Base-by-base conservation (phyloP, 2,797 vertebrate species). In the Paramormyrops hopkinsi region DNA sequence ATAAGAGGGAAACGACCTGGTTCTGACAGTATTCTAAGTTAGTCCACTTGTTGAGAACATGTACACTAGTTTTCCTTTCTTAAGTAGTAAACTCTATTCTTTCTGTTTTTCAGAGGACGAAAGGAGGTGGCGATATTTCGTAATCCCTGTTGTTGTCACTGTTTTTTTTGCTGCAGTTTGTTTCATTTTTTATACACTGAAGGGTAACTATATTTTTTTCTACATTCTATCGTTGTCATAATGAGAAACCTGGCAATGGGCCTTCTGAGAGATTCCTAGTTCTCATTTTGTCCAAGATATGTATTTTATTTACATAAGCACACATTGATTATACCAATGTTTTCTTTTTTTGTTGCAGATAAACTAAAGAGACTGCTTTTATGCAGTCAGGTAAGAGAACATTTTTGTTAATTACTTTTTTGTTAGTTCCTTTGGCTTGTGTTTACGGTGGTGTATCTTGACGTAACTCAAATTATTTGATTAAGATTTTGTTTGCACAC, bases 271-370 rank as follows among this genome's bases (percentile, higher is more conserved):
- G 17, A 79, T 79, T 79, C 3, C 14, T 44, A 76, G 29, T 48
- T 44, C n/a, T 22, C 41, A 48, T 19, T 44, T 44, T 83, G 44
- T n/a, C n/a, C 79, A 48, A 48, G 19, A 46, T 44, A 46, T 50
- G 19, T n/a, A 83, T 86, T 51, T 53, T 54, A 22, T 86, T 33
- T 86, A 41, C 25, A 54, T 17, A 44, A 65, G 6, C 29, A n/a
- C 22, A 41, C 8, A 25, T 8, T 51, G 22, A 22, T 87, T n/a
- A 33, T 51, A 4, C 25, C 84, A 53, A 17, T 54, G 50, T 37
- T 87, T 65, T 88, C 12, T 56, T 37, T 88, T 56, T 69, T 88
- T 88, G 56, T 48, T 88, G 19, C 56, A 88, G 86, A 25, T 48
- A 25, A 25, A 4, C 12, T 88, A 14, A 65, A 88, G n/a, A 88